Evolutionary conservation across 2,113 vertebrate genomes (phyloP).

Genomic region (Petrocephalus microphthalmus): DNA sequence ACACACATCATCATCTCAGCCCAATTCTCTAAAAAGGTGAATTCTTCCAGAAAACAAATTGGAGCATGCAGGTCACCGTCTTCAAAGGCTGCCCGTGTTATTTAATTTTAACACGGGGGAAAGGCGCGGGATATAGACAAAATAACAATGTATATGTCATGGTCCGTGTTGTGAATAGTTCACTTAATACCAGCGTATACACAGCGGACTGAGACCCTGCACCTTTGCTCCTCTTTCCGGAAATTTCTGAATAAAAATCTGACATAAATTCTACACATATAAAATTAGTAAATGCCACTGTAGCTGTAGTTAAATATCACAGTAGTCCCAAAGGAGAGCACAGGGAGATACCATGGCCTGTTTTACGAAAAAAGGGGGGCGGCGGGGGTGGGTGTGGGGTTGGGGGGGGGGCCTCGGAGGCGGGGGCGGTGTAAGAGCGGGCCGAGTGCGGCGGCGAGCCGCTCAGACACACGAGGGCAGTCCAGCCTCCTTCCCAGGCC

Average conservation of each 20-base stretch:
- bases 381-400: constrained; percentile 1
- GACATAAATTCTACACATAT: constrained; percentile 77
- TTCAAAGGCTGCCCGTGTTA: constrained; percentile 64
- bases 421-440: constrained; percentile 23
- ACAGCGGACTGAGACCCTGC: constrained; percentile 63
- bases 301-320: constrained; percentile 79
- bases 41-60: constrained; percentile 57
- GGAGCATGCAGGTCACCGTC: constrained; percentile 50
- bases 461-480: constrained; percentile 32
- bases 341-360: constrained; percentile 46
- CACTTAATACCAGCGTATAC: constrained; percentile 74
- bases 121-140: constrained; percentile 58
- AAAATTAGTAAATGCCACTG: constrained; percentile 81
- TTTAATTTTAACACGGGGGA: constrained; percentile 65
- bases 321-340: constrained; percentile 52
- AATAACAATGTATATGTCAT: constrained; percentile 62
- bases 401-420: neutral
- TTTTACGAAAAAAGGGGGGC: constrained; percentile 37
- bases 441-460: neutral
- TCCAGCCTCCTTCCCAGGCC: constrained; percentile 26
- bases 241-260: constrained; percentile 70
- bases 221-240: constrained; percentile 65
- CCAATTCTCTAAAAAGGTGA: constrained; percentile 39
- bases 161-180: constrained; percentile 72
- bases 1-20: neutral